These are phyloP conservation scores for Myopa tessellatipennis DNA, from an alignment of 2,888 invertebrate species.

Conservation along the genomic window DNA sequence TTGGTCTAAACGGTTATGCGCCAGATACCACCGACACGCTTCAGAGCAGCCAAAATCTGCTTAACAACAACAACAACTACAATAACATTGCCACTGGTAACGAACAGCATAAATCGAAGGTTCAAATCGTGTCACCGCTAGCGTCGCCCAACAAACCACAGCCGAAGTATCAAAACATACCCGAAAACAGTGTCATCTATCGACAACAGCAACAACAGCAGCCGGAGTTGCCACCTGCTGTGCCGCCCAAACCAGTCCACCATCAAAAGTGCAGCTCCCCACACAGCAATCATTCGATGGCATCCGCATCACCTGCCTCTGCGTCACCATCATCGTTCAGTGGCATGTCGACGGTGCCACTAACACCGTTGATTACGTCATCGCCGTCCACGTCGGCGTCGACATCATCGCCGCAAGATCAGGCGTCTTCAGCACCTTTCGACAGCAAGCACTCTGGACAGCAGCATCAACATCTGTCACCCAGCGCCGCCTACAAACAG, in stretches of 20 bases:
- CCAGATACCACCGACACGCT: constrained; percentile 35
- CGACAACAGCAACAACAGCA: constrained; percentile 46
- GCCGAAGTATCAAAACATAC: constrained; percentile 63
- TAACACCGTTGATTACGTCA: constrained; percentile 22
- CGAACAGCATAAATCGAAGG: constrained; percentile 39
- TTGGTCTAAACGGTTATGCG: constrained; percentile 62
- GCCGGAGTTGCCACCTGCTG: constrained; percentile 45
- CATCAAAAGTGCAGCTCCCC: constrained; percentile 38
- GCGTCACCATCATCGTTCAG: constrained; percentile 30
- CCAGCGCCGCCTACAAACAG: constrained; percentile 54
- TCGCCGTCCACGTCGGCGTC: constrained; percentile 26
- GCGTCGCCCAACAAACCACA: constrained; percentile 42
- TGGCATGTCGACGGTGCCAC: background rate
- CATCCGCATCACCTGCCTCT: constrained; percentile 36
- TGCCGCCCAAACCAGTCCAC: constrained; percentile 49
- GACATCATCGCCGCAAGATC: background rate
- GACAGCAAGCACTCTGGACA: background rate
- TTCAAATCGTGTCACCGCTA: constrained; percentile 41
- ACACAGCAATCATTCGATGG: constrained; percentile 18
- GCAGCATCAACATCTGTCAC: constrained; percentile 24
- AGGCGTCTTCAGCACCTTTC: background rate
- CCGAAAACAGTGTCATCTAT: constrained; percentile 58
- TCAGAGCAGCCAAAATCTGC: constrained; percentile 25
- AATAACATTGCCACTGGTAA: constrained; percentile 9
- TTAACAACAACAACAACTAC: constrained; percentile 15